phyloP scores from a whole-genome alignment of 2,888 invertebrate species.

The Leptopilina syphax region DNA sequence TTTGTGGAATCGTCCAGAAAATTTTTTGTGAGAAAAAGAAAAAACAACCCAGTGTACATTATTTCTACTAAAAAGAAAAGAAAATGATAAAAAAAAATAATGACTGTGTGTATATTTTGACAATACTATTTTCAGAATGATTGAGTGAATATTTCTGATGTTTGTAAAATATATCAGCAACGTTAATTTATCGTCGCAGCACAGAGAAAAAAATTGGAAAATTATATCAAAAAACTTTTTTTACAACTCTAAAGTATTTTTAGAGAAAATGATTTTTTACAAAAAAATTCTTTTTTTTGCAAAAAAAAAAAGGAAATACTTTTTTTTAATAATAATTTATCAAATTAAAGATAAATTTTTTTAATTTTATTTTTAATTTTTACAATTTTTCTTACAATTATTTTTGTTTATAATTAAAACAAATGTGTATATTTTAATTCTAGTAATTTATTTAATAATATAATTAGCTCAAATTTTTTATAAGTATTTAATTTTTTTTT shows the following conservation, averaged over 20 bases:
- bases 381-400: no score
- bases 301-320: no score
- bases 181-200: slow-evolving; percentile 14
- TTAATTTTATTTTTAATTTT: no score
- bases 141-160: slow-evolving; percentile 17
- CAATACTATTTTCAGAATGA: slow-evolving; percentile 65
- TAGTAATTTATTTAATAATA: no score
- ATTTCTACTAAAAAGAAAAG: slow-evolving; percentile 51
- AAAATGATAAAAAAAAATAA: background rate
- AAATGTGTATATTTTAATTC: no score
- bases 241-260: background rate
- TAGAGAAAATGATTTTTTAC: no score
- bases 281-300: no score
- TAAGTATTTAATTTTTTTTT: no score
- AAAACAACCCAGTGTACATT: slow-evolving; percentile 62
- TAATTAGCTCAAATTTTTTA: no score
- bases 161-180: slow-evolving; percentile 19
- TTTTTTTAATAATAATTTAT: no score
- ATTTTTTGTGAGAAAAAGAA: background rate
- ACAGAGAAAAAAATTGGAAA: background rate
- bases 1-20: slow-evolving; percentile 25
- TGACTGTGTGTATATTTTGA: slow-evolving; percentile 72
- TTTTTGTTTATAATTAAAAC: no score
- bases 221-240: background rate
- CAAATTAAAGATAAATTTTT: no score